Conservation (phyloP, 2,888 invertebrate species). For the Acleris emargana region DNA sequence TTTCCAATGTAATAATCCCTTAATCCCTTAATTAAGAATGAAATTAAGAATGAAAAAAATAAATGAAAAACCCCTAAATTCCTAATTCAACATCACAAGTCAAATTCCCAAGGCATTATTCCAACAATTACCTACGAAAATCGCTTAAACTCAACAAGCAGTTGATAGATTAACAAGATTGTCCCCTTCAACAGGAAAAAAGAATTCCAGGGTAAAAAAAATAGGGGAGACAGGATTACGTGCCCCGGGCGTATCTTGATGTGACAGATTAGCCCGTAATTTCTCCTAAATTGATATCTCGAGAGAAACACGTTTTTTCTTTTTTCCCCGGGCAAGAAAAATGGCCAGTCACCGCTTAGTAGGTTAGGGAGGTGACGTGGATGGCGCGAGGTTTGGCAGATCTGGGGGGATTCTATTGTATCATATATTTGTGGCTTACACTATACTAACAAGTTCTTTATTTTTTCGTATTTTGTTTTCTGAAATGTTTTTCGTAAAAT, state of each 20-base stretch:
- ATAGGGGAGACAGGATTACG: constrained; percentile 70
- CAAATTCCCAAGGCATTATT: constrained; percentile 16
- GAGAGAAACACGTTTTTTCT: constrained; percentile 62
- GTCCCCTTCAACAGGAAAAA: constrained; percentile 48
- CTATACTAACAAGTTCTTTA: neutral
- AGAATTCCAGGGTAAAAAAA: constrained; percentile 53
- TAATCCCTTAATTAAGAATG: no score
- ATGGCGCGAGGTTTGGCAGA: constrained; percentile 48
- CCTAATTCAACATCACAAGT: constrained; percentile 1
- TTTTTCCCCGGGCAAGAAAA: constrained; percentile 53
- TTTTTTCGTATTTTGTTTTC: no score
- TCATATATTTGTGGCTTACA: constrained; percentile 3
- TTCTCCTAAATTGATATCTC: constrained; percentile 81
- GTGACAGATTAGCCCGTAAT: constrained; percentile 83
- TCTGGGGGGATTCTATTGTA: constrained; percentile 20
- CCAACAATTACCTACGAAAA: constrained; percentile 32
- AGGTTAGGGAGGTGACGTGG: constrained; percentile 58
- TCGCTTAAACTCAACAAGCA: constrained; percentile 55
- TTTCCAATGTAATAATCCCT: no score
- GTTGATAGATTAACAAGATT: constrained; percentile 77
- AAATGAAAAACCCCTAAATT: neutral
- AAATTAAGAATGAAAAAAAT: constrained; percentile 1
- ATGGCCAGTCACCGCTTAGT: constrained; percentile 70
- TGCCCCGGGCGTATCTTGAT: constrained; percentile 70
- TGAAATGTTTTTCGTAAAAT: no score